Evolutionary conservation across 2,797 vertebrate species (phyloP), one percentile per base, ranked within the genome.

Genomic region (Pseudochromis fuscus): DNA sequence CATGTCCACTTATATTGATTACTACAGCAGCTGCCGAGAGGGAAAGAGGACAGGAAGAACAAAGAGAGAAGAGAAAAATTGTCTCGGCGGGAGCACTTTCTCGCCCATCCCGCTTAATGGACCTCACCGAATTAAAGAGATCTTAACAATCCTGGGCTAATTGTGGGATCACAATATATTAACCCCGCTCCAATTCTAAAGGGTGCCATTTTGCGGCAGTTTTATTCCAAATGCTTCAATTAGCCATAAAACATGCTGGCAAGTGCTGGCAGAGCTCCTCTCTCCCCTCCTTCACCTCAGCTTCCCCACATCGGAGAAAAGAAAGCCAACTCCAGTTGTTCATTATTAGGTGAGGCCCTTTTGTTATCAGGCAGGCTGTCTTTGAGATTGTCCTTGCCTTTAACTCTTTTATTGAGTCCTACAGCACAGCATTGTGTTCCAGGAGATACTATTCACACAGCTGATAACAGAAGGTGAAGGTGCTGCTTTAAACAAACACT

Each of bases 131-230:
- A 95, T 95, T 95, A 94, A 92, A 95, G 93, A 94, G 94, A 94
- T 93, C 91, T 93, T 92, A 94, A 94, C 94, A 92, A 93, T 94
- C 87, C 88, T 92, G 89, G 93, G 93, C 93, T 96, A 94, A 95
- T 95, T 94, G 94, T 92, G 93, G 95, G 92, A 95, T 92, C 91
- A 94, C 94, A 94, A 95, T 93, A 93, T 95, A 95, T 95, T 95
- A 95, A 94, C 91, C 90, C 87, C 72, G 79, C 77, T 90, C 78
- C 88, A 91, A 92, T 93, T 91, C 92, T 91, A 94, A 93, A 94
- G 94, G 93, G 92, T 91, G 90, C 88, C 89, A 90, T 94, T 94
- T 91, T 89, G 82, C 86, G 87, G 83, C 89, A 85, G 88, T 93
- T 94, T 94, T 93, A 92, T 91, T 92, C 88, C 90, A 91, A 95